Evolutionary conservation across 1,140 invertebrate genomes (phyloP), one percentile per base, ranked within the genome.

Genomic region (Drosophila parvula): DNA sequence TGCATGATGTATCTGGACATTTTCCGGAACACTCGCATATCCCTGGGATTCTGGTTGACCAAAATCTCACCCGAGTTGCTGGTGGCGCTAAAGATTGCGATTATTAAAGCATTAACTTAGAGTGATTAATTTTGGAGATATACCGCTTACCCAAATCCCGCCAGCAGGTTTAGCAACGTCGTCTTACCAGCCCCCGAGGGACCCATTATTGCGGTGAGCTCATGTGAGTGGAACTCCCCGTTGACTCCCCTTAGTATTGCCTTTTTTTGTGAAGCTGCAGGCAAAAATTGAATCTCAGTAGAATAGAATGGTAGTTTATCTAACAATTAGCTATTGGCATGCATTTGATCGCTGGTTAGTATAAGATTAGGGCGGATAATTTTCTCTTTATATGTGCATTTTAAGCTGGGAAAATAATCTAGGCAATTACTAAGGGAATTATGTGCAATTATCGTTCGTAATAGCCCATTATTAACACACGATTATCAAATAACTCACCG

Each of bases 1-100:
- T 99, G 98, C 97, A 98, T 98, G 76, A 98, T 98, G 92, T 98
- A 99, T 45, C 97, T 94, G 0, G 97, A 98, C 84, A 97, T 94
- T 93, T 97, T 97, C 36, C 96, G 94, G 92, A 98, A 98, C 43
- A 94, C 93, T 12, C 95, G 93, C 45, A 97, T 92, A 82, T 98
- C 94, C 44, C 97, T 93, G 0, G 95, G 94, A 60, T 94, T 92
- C 0, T 96, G 96, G 90, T 98, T 98, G 4, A 98, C 93, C 36
- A 93, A 92, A 27, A 97, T 95, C 27, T 94, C 86, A 0, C 96
- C 96, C 7, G 93, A 92, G 0, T 93, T 93, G 28, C 93, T 94
- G 1, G 40, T 40, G 11, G 73, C 43, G 12, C 90, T 91, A 22
- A 8, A 50, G 28, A 18, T 51, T 7, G 47, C 0, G 7, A 50